Percentiles rank a stretch among this genome's conserved stretches.
These are phyloP conservation scores for Mergus octosetaceus DNA, from an alignment of 2,797 vertebrate species.

Conservation along the genomic window DNA sequence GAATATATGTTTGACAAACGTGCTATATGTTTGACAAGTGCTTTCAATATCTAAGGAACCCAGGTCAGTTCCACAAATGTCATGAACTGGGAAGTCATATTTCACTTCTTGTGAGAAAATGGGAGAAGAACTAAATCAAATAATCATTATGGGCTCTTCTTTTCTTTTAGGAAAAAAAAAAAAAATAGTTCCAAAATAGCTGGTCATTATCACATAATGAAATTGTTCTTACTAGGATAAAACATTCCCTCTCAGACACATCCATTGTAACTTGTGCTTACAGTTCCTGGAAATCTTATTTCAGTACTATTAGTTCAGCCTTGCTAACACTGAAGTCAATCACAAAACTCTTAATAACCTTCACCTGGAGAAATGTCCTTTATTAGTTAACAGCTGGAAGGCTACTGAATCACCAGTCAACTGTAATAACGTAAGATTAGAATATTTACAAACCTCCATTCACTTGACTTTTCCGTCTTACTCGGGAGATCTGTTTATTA, in stretches of 20 bases:
- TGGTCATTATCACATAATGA: not conserved
- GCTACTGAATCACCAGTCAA: rapidly evolving
- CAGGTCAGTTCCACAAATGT: not conserved
- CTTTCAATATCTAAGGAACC: not conserved
- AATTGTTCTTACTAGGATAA: not conserved
- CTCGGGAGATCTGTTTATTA: constrained; percentile 84
- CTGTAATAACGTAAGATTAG: rapidly evolving
- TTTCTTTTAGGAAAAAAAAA: not conserved
- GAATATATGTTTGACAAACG: too few relatives aligned
- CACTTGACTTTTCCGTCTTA: constrained; percentile 88
- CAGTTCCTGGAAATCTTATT: not conserved
- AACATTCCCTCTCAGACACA: not conserved
- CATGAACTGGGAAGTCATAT: rapidly evolving
- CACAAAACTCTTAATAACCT: not conserved
- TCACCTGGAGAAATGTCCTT: rapidly evolving
- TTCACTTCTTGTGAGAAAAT: not conserved
- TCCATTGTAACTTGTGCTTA: not conserved
- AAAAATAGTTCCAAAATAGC: not conserved
- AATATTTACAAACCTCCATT: constrained; percentile 87
- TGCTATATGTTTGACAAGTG: not conserved
- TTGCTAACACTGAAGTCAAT: not conserved
- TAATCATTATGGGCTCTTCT: not conserved
- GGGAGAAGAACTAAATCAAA: not conserved
- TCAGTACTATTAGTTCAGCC: not conserved
- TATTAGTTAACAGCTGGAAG: not conserved